Percentiles rank a stretch among this genome's conserved stretches.
Conservation (phyloP, 2,797 vertebrate genomes). For the Gastrophryne carolinensis region DNA sequence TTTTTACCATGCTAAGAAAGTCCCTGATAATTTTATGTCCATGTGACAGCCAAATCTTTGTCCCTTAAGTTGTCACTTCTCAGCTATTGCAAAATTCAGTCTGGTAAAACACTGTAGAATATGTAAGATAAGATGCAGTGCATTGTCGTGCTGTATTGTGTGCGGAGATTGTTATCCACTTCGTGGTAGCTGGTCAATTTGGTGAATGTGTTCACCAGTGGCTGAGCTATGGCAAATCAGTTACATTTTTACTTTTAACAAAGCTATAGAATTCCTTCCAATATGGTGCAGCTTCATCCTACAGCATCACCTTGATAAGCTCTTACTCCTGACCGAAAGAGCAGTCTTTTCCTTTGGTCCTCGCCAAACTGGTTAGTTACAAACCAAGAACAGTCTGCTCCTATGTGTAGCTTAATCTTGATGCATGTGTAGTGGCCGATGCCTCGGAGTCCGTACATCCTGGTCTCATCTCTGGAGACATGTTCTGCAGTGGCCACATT, state of each 20-base stretch:
- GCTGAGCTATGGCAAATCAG: background rate
- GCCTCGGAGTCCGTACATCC: slow-evolving; percentile 67
- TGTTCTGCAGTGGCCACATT: slow-evolving; percentile 86
- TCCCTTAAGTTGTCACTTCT: background rate
- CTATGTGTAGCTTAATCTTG: slow-evolving; percentile 63
- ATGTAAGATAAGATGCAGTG: background rate
- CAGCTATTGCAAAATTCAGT: background rate
- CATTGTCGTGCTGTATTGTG: background rate
- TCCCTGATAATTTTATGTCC: background rate
- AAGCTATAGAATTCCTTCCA: background rate
- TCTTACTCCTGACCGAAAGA: background rate
- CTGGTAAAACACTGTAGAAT: background rate
- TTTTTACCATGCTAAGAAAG: too few relatives aligned
- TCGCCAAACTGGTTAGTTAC: background rate
- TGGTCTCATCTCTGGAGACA: slow-evolving; percentile 65
- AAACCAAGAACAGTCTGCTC: background rate
- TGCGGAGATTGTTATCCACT: too few relatives aligned
- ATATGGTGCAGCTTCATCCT: background rate
- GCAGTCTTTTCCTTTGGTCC: background rate
- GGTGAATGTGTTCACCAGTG: too few relatives aligned
- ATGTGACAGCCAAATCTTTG: background rate
- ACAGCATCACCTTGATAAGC: background rate
- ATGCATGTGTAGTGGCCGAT: slow-evolving; percentile 63
- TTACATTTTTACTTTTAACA: background rate
- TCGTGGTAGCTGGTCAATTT: too few relatives aligned